Conservation (phyloP, 2,113 vertebrate species). For the Rhipidura dahli region DNA sequence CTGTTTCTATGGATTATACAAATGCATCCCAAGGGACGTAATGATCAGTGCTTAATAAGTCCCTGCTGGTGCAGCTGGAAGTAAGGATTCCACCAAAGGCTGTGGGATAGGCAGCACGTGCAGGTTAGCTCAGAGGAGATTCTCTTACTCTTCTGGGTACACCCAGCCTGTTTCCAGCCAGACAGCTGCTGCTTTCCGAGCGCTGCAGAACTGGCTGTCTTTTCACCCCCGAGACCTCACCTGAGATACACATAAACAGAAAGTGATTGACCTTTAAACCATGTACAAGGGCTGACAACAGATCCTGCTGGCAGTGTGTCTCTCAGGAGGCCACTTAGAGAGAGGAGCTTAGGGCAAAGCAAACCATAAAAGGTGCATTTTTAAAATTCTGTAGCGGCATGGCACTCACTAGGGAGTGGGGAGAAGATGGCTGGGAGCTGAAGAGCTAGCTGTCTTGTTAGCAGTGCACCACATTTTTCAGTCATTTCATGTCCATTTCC, state of each 20-base stretch:
- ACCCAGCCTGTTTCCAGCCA: background rate
- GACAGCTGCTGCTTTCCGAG: background rate
- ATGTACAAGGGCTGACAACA: rapidly evolving
- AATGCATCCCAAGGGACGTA: background rate
- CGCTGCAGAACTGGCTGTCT: background rate
- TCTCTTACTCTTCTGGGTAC: background rate
- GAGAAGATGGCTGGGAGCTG: background rate
- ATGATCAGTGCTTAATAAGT: background rate
- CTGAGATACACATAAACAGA: background rate
- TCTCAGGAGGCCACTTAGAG: background rate
- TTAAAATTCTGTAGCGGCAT: background rate
- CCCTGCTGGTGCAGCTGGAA: background rate
- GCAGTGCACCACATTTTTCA: background rate
- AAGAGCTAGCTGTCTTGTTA: background rate
- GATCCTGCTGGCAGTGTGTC: background rate
- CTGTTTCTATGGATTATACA: background rate
- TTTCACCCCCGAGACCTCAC: background rate
- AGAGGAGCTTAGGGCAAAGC: background rate
- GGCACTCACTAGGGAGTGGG: background rate
- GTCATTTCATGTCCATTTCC: background rate
- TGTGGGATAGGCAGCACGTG: background rate
- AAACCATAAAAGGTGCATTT: background rate
- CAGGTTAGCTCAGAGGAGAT: background rate
- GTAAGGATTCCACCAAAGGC: background rate
- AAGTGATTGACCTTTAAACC: background rate